Evolutionary conservation across 92 coral and sea anemone species (phyloP).

Genomic region (Porites cylindrica): DNA sequence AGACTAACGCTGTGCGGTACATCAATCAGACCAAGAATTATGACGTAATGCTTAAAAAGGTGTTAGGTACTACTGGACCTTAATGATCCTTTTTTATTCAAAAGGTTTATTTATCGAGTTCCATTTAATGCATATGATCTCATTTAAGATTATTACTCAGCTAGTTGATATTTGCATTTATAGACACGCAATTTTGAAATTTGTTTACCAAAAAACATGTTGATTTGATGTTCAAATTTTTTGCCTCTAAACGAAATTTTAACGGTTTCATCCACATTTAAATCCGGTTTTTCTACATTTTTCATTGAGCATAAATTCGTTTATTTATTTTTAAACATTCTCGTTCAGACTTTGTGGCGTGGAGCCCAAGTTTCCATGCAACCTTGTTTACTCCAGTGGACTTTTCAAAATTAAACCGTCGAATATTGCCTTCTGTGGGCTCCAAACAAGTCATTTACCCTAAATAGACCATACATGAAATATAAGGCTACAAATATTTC

Average conservation of each 20-base stretch:
- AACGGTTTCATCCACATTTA: background rate
- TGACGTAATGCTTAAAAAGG: no score
- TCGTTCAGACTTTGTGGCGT: background rate
- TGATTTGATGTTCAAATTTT: background rate
- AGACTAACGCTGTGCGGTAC: no score
- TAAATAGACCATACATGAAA: background rate
- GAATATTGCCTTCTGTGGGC: slow-evolving; percentile 22
- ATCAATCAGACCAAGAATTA: no score
- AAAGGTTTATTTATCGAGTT: background rate
- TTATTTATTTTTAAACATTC: background rate
- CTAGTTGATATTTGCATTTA: background rate
- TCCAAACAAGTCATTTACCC: slow-evolving; percentile 34
- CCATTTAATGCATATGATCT: background rate
- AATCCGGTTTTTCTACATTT: no score
- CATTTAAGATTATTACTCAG: background rate
- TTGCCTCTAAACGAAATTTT: background rate
- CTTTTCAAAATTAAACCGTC: slow-evolving; percentile 26
- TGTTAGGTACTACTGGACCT: background rate
- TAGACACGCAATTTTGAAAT: background rate
- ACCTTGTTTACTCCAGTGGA: slow-evolving; percentile 1
- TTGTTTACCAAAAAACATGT: background rate
- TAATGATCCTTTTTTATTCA: background rate
- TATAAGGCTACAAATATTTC: background rate
- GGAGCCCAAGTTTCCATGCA: slow-evolving; percentile 12
- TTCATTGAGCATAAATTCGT: background rate